These are phyloP conservation scores for Macropodus opercularis DNA, from an alignment of 2,797 vertebrate species.

Conservation along the genomic window DNA sequence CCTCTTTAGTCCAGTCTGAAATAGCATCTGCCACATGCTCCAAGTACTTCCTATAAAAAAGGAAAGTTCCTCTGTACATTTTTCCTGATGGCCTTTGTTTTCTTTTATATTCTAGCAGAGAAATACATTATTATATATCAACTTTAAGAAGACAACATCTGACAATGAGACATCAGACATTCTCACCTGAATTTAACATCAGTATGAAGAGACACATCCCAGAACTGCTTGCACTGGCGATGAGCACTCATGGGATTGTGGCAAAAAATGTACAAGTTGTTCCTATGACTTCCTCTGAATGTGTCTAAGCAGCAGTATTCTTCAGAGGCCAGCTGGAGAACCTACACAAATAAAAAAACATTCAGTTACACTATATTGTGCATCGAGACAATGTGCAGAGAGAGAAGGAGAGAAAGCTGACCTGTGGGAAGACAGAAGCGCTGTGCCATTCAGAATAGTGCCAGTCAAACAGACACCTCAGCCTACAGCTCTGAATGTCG, in stretches of 20 bases:
- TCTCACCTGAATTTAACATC: constrained; percentile 92
- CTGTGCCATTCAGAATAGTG: constrained; percentile 86
- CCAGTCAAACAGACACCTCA: constrained; percentile 86
- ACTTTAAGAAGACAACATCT: neutral
- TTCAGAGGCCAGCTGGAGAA: constrained; percentile 84
- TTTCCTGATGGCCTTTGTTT: no score
- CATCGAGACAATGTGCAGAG: neutral
- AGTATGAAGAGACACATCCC: constrained; percentile 87
- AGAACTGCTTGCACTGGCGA: constrained; percentile 79
- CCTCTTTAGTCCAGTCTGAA: constrained; percentile 84
- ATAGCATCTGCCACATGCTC: constrained; percentile 86
- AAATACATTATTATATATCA: neutral
- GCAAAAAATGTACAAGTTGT: constrained; percentile 86
- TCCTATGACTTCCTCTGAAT: constrained; percentile 84
- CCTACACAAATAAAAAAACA: constrained; percentile 72
- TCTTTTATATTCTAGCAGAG: neutral
- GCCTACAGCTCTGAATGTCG: constrained; percentile 82
- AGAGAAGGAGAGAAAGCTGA: constrained; percentile 47
- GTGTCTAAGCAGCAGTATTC: constrained; percentile 86
- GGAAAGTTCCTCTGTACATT: no score
- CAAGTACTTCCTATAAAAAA: constrained; percentile 86
- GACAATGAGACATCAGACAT: neutral
- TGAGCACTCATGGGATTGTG: constrained; percentile 88
- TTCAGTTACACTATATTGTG: neutral
- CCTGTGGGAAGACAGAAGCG: constrained; percentile 86